Evolutionary conservation across 2,888 invertebrate genomes (phyloP).

Genomic region (Acheta domesticus): DNA sequence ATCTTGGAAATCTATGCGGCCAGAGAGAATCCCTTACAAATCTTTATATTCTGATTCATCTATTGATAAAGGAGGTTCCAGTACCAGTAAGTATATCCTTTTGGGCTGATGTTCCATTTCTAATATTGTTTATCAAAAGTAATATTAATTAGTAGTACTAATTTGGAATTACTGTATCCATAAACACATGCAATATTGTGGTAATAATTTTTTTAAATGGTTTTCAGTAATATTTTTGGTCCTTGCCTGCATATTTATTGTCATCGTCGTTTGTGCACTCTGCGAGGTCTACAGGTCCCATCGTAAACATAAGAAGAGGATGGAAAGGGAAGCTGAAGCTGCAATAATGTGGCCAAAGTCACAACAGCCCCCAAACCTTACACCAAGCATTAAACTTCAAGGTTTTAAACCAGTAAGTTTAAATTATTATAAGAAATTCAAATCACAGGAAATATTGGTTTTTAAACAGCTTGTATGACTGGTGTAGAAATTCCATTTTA

Average conservation of each 20-base stretch:
- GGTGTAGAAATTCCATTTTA: too few relatives aligned
- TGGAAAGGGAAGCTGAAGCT: constrained; percentile 69
- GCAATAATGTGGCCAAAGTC: constrained; percentile 72
- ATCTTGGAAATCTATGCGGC: constrained; percentile 82
- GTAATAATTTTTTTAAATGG: constrained; percentile 19
- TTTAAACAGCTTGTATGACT: too few relatives aligned
- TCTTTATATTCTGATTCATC: constrained; percentile 70
- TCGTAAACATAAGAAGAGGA: constrained; percentile 65
- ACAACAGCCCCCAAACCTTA: constrained; percentile 55
- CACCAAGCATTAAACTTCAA: constrained; percentile 32
- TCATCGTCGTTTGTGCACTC: constrained; percentile 62
- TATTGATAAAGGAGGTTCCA: constrained; percentile 73
- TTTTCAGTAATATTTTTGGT: constrained; percentile 71
- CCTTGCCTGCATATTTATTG: constrained; percentile 69
- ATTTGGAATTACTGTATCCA: too few relatives aligned
- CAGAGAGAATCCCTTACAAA: constrained; percentile 70
- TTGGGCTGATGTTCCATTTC: neutral
- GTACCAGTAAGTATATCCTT: constrained; percentile 44
- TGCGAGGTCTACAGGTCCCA: constrained; percentile 76
- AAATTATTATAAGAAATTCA: too few relatives aligned
- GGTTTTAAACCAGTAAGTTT: constrained; percentile 52
- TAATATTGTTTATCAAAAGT: constrained; percentile 20
- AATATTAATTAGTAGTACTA: too few relatives aligned
- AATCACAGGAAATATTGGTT: too few relatives aligned
- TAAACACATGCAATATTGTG: too few relatives aligned